A percentile compares a stretch with the other conserved stretches of the same genome.
These are phyloP conservation scores for Charaxes varanes DNA, from an alignment of 1,140 invertebrate genomes.

Conservation along the genomic window DNA sequence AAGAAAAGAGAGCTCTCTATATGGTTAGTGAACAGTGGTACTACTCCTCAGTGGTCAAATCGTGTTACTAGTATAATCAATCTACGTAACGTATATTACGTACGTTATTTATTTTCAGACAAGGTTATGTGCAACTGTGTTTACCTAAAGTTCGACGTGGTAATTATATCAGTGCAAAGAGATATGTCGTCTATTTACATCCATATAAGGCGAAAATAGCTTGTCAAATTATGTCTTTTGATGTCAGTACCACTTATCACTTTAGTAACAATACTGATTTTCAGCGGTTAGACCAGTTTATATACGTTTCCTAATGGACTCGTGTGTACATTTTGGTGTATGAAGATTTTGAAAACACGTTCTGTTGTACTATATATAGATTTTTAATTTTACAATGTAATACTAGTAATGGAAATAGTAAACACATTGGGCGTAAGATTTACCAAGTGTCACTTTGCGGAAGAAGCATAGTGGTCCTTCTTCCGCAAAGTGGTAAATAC, in stretches of 20 bases:
- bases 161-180: constrained; percentile 11
- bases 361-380: too few species aligned
- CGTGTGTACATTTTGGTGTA: constrained; percentile 7
- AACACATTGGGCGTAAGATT: too few species aligned
- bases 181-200: constrained; percentile 18
- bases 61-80: too few species aligned
- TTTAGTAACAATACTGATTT: constrained; percentile 35
- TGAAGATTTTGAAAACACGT: too few species aligned
- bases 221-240: constrained; percentile 10
- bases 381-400: too few species aligned
- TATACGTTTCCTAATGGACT: constrained; percentile 15
- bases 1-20: too few species aligned
- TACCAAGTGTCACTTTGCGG: too few species aligned
- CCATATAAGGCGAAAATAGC: constrained; percentile 18
- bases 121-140: constrained; percentile 26
- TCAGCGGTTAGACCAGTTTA: constrained; percentile 16
- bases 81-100: constrained; percentile 19
- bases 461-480: too few species aligned
- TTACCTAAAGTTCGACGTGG: constrained; percentile 20
- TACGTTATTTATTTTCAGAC: constrained; percentile 22
- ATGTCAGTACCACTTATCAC: constrained; percentile 28
- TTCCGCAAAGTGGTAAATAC: too few species aligned
- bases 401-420: too few species aligned
- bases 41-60: too few species aligned
- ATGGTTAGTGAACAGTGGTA: too few species aligned